Percentiles rank a stretch among this genome's conserved stretches.
Evolutionary conservation across 2,888 invertebrate species (phyloP).

Genomic region (Phorcus lineatus): DNA sequence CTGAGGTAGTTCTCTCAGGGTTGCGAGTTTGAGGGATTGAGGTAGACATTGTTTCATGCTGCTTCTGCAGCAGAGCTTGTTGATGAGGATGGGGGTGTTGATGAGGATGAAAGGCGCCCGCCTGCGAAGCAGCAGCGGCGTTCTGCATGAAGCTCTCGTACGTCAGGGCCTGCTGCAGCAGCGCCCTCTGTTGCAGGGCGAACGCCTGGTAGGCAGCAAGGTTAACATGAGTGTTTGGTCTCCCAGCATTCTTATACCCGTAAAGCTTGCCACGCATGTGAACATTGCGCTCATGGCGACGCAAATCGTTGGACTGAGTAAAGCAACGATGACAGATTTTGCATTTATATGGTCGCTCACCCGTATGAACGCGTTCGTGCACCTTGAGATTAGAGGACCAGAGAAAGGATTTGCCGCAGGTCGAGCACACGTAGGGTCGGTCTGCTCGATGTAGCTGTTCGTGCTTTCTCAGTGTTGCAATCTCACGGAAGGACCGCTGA

Average conservation of each 20-base stretch:
- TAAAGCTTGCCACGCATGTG: constrained; percentile 69
- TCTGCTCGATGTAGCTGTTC: constrained; percentile 69
- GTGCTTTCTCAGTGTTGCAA: constrained; percentile 67
- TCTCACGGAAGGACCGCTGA: constrained; percentile 66
- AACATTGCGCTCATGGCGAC: constrained; percentile 69
- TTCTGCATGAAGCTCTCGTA: constrained; percentile 68
- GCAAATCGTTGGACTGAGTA: constrained; percentile 69
- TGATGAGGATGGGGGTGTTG: constrained; percentile 22
- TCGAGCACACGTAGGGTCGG: constrained; percentile 66
- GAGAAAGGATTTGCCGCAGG: constrained; percentile 68
- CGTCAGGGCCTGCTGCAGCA: constrained; percentile 66
- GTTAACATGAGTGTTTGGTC: constrained; percentile 56
- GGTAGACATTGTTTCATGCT: constrained; percentile 23
- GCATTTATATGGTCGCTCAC: constrained; percentile 66
- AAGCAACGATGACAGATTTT: constrained; percentile 70
- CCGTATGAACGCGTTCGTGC: constrained; percentile 67
- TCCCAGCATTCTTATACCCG: constrained; percentile 56
- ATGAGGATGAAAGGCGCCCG: constrained; percentile 35
- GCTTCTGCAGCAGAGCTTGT: constrained; percentile 17
- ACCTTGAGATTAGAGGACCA: constrained; percentile 71
- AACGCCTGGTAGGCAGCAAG: constrained; percentile 68
- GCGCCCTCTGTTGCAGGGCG: constrained; percentile 64
- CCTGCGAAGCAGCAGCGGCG: constrained; percentile 43
- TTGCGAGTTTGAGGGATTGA: constrained; percentile 33
- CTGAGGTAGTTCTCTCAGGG: constrained; percentile 33